These are phyloP conservation scores for Azorinus chamasolen DNA, from an alignment of 2,888 invertebrate genomes.

Conservation along the genomic window DNA sequence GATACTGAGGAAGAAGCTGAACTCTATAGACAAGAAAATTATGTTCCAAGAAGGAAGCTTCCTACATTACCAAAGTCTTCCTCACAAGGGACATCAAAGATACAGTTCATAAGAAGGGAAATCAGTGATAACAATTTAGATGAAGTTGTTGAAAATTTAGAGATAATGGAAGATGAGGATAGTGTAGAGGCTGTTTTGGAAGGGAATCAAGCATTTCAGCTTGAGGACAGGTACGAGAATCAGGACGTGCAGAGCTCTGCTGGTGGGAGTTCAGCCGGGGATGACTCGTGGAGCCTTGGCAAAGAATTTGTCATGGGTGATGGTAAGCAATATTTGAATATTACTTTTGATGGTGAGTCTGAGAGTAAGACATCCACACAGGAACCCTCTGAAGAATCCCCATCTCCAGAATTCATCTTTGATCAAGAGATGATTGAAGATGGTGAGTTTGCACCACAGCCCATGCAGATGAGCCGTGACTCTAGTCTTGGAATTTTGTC, in stretches of 20 bases:
- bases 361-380: constrained; percentile 62
- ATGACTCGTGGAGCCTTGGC: constrained; percentile 61
- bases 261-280: constrained; percentile 59
- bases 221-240: constrained; percentile 29
- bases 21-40: constrained; percentile 10
- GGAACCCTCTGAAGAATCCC: constrained; percentile 60
- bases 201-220: constrained; percentile 8
- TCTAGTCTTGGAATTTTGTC: constrained; percentile 70
- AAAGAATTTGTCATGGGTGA: constrained; percentile 60
- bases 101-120: constrained; percentile 33
- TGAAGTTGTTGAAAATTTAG: constrained; percentile 43
- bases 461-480: constrained; percentile 58
- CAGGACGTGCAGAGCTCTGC: constrained; percentile 49
- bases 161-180: constrained; percentile 27
- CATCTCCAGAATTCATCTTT: constrained; percentile 61
- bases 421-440: constrained; percentile 66
- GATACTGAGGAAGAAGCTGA: constrained; percentile 44
- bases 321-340: constrained; percentile 65
- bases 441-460: constrained; percentile 60
- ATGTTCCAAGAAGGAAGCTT: constrained; percentile 38
- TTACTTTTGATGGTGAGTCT: constrained; percentile 69
- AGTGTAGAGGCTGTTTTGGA: constrained; percentile 14
- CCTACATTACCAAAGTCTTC: constrained; percentile 48
- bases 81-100: constrained; percentile 42
- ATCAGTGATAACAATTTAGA: constrained; percentile 32